Evolutionary conservation across 2,113 vertebrate species (phyloP).

Genomic region (Vulpes vulpes): DNA sequence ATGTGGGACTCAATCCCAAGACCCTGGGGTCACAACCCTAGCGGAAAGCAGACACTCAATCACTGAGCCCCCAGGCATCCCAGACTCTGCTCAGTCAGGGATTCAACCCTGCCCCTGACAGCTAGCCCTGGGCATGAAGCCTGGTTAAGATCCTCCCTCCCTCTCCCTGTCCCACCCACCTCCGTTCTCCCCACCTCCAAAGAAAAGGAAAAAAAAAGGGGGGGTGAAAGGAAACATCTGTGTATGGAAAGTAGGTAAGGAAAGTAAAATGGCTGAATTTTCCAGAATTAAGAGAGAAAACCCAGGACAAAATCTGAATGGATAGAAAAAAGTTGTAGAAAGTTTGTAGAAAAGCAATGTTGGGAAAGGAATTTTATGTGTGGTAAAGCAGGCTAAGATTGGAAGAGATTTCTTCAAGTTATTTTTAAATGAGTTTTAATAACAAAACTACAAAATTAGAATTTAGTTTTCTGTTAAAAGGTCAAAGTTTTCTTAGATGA

Average conservation of each 20-base stretch:
- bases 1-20: too few relatives aligned
- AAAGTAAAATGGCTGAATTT: not conserved
- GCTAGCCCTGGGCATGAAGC: not conserved
- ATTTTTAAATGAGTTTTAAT: not conserved
- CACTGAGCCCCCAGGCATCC: too few relatives aligned
- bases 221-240: not conserved
- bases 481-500: not conserved
- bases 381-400: not conserved
- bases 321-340: not conserved
- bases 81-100: not conserved
- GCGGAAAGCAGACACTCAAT: too few relatives aligned
- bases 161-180: too few relatives aligned
- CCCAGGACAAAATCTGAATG: not conserved
- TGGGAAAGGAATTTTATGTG: not conserved
- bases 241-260: not conserved
- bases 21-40: too few relatives aligned
- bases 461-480: not conserved
- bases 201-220: not conserved
- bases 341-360: not conserved
- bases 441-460: not conserved
- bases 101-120: not conserved
- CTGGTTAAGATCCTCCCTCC: not conserved
- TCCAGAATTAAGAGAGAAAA: not conserved
- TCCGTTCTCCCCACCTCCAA: fast-evolving
- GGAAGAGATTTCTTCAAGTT: not conserved